These are phyloP conservation scores for Takifugu bimaculatus DNA, from an alignment of 2,113 vertebrate species.

Conservation along the genomic window DNA sequence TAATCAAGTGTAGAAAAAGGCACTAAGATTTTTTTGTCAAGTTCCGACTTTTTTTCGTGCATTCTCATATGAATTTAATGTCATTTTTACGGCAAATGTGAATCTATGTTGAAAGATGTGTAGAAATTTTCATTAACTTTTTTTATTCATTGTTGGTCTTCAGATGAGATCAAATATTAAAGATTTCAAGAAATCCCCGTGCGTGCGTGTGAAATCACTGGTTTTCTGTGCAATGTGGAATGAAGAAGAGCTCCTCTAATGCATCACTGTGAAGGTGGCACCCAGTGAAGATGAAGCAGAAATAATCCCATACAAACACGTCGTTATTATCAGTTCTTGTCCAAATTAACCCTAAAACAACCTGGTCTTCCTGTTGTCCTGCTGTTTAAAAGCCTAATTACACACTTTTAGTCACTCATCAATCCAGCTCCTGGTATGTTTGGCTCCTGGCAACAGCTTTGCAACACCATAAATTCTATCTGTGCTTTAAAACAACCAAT, in stretches of 20 bases:
- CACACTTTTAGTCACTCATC: constrained; percentile 31
- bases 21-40: not conserved
- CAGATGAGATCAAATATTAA: constrained; percentile 41
- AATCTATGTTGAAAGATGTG: constrained; percentile 37
- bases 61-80: constrained; percentile 28
- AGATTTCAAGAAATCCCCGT: constrained; percentile 5
- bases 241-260: no score
- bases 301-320: not conserved
- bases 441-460: constrained; percentile 62
- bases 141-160: constrained; percentile 35
- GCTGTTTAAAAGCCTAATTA: constrained; percentile 61
- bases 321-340: not conserved
- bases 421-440: constrained; percentile 50
- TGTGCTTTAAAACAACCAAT: no score
- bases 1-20: not conserved
- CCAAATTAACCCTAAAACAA: not conserved
- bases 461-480: constrained; percentile 39
- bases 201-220: no score
- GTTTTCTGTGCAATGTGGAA: no score
- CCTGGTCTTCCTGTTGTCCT: constrained; percentile 1
- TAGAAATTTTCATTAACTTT: constrained; percentile 31
- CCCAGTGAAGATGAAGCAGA: not conserved
- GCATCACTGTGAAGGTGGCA: no score
- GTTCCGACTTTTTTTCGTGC: constrained; percentile 10
- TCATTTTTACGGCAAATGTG: constrained; percentile 44